These are phyloP conservation scores for Strix uralensis DNA, from an alignment of 2,113 vertebrate genomes.

Conservation along the genomic window DNA sequence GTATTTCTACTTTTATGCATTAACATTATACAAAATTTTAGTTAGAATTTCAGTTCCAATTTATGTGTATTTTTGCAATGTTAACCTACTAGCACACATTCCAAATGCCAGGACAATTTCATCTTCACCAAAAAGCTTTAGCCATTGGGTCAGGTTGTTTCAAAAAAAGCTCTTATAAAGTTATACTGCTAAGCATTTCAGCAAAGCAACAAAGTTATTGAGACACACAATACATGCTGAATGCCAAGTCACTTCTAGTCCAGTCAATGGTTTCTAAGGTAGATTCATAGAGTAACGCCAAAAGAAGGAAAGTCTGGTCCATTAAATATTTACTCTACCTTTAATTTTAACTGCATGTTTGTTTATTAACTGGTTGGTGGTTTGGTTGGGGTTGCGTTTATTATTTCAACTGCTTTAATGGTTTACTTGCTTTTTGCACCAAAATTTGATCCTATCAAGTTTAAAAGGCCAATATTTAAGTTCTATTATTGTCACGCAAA, in stretches of 20 bases:
- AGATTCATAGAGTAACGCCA: background rate
- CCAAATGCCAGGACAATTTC: background rate
- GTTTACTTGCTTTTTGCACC: background rate
- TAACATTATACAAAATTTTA: background rate
- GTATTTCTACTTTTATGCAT: background rate
- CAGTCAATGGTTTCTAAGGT: background rate
- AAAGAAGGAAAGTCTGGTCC: background rate
- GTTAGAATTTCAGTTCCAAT: background rate
- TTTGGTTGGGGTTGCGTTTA: background rate
- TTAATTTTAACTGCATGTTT: background rate
- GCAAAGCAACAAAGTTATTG: background rate
- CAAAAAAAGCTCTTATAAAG: background rate
- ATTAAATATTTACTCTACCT: background rate
- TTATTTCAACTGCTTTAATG: background rate
- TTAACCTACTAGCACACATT: background rate
- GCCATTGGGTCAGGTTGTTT: background rate
- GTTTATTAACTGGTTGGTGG: background rate
- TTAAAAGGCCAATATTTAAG: background rate
- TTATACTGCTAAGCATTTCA: background rate
- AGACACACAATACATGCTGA: accelerated
- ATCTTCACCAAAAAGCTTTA: background rate
- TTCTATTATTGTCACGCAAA: background rate
- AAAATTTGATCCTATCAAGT: background rate
- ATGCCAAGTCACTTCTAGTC: background rate
- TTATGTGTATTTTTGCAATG: background rate